These are phyloP conservation scores for Blastomussa wellsi DNA, from an alignment of 92 coral and sea anemone species.

Conservation along the genomic window DNA sequence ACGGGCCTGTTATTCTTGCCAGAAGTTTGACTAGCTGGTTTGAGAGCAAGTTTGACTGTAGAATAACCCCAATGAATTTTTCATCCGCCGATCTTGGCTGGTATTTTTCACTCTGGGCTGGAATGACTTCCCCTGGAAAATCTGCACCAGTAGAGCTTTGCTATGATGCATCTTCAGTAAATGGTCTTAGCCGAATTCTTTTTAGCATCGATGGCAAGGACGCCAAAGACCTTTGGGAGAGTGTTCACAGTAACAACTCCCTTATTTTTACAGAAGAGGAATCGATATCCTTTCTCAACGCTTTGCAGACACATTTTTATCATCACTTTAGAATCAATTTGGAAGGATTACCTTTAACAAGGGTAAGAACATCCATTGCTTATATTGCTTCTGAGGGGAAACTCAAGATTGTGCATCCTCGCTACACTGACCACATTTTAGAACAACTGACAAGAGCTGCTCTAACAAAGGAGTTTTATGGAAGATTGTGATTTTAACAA, in stretches of 20 bases:
- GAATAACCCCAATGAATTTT: slow-evolving; percentile 67
- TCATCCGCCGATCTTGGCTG: slow-evolving; percentile 85
- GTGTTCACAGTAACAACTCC: slow-evolving; percentile 60
- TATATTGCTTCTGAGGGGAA: slow-evolving; percentile 85
- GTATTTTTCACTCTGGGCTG: slow-evolving; percentile 92
- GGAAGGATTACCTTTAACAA: slow-evolving; percentile 63
- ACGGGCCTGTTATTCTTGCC: slow-evolving; percentile 67
- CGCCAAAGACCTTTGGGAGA: slow-evolving; percentile 77
- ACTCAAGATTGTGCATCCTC: slow-evolving; percentile 76
- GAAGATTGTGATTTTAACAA: slow-evolving; percentile 46
- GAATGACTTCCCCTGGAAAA: slow-evolving; percentile 54
- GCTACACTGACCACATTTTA: slow-evolving; percentile 71
- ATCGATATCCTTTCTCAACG: slow-evolving; percentile 70
- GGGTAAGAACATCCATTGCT: slow-evolving; percentile 79
- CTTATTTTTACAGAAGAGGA: slow-evolving; percentile 81
- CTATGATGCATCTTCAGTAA: slow-evolving; percentile 65
- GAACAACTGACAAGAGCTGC: slow-evolving; percentile 80
- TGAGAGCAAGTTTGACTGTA: slow-evolving; percentile 83
- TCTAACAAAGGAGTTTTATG: slow-evolving; percentile 50
- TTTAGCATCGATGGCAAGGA: slow-evolving; percentile 75
- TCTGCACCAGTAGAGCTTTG: slow-evolving; percentile 73
- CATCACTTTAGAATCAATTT: slow-evolving; percentile 85
- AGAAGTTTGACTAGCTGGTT: slow-evolving; percentile 69
- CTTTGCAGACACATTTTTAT: slow-evolving; percentile 85
- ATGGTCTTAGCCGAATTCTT: slow-evolving; percentile 66